Evolutionary conservation across 2,797 vertebrate genomes (phyloP).

Genomic region (Hapalemur alaotrensis): DNA sequence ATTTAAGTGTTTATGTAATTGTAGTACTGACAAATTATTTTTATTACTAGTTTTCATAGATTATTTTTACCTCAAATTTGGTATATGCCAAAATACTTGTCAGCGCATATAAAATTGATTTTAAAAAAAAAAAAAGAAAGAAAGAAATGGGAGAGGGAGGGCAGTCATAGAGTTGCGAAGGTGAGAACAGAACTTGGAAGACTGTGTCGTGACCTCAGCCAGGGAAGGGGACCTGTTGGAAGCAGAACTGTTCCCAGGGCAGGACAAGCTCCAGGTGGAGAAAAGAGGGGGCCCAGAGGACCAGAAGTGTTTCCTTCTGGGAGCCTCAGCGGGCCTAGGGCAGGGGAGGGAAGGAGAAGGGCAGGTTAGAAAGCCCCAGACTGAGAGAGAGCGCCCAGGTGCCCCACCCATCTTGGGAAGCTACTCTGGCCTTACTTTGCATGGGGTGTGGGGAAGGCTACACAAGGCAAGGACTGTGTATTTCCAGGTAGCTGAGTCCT

Average conservation of each 20-base stretch:
- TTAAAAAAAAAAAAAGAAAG: slow-evolving; percentile 8
- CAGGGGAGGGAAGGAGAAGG: fast-evolving
- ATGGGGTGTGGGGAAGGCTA: neutral
- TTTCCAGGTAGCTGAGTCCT: neutral
- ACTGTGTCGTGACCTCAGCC: neutral
- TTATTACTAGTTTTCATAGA: slow-evolving; percentile 72
- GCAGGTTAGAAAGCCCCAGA: neutral
- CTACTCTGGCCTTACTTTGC: too few relatives aligned
- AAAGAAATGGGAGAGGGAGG: neutral
- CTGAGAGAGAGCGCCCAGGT: neutral
- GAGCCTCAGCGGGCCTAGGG: neutral
- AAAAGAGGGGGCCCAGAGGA: fast-evolving
- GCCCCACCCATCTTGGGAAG: neutral
- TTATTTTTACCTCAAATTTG: slow-evolving; percentile 76
- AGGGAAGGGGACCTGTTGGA: neutral
- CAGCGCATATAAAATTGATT: slow-evolving; percentile 46
- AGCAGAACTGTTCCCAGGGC: neutral
- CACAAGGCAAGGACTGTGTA: neutral
- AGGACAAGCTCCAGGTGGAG: neutral
- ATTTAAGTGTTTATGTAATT: slow-evolving; percentile 65
- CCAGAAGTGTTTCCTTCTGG: neutral
- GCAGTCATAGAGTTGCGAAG: neutral
- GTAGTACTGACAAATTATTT: slow-evolving; percentile 57
- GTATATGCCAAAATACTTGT: slow-evolving; percentile 65
- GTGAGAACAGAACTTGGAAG: neutral